Base-by-base conservation (phyloP, 2,113 vertebrate genomes). In the Cebidichthys violaceus region DNA sequence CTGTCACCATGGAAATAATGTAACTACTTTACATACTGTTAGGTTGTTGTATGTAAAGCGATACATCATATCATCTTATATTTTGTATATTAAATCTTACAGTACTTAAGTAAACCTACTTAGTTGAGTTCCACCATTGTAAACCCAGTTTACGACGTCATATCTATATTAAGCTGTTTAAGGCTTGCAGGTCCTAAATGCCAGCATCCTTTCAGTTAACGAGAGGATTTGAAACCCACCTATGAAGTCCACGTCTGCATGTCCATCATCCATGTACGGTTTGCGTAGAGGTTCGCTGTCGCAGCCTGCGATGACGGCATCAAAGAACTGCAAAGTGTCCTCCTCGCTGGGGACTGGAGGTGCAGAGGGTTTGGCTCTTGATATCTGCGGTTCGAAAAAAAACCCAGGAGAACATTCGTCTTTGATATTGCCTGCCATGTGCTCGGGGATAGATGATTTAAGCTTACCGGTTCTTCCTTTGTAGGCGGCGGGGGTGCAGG, bases 201-300 rank as follows among this genome's bases (percentile, higher is more conserved):
- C 4, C 31, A 47, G 33, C 1, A 31, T 45, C 24, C 8, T 50
- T 6, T 18, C 5, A 29, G 5, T 11, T 14, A 57, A 9, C 15
- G 2, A 43, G 24, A 75, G 22, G 2, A 4, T 35, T 37, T 55
- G 3, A 70, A 50, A 91, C 95, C 79, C 86, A 97, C 98, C 98
- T 78, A 98, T 96, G 55, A 98, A 97, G 90, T 99, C 98, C 57
- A 99, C 97, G 1, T 99, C 98, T 64, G 94, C 97, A 2, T 97
- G 95, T 15, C 92, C 95, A 20, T 91, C 89, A 27, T 96, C 93
- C 4, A 90, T 79, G 11, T 95, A 89, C 31, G 91, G 83, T 92
- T 95, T 96, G 0, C 71, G 79, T 50, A 69, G 72, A 47, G 93
- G 95, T 77, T 98, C 97, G 33, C 92, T 92, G 74, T 99, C 98